Evolutionary conservation across 2,888 invertebrate species (phyloP).

Genomic region (Scrobipalpa atriplicella): DNA sequence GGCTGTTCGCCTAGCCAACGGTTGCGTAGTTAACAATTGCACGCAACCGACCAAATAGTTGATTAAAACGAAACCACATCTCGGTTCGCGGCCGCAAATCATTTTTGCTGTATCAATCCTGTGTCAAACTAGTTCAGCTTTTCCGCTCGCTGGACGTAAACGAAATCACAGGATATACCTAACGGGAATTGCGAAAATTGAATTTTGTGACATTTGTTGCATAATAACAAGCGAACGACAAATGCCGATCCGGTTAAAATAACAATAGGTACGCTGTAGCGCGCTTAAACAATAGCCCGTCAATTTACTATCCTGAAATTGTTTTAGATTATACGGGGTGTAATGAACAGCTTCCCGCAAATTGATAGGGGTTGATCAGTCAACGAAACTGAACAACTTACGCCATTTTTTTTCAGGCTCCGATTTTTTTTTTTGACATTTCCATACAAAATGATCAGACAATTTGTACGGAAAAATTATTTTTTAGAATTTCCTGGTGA

Average conservation of each 20-base stretch:
- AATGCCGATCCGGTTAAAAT: not conserved
- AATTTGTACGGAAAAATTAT: too few relatives aligned
- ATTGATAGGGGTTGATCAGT: too few relatives aligned
- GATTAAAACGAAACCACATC: constrained; percentile 23
- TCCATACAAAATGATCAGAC: too few relatives aligned
- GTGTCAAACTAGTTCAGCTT: constrained; percentile 21
- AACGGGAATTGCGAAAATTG: constrained; percentile 22
- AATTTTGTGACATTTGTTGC: constrained; percentile 6
- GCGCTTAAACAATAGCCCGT: too few relatives aligned
- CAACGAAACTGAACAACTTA: too few relatives aligned
- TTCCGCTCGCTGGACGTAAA: constrained; percentile 13
- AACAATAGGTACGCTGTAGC: not conserved
- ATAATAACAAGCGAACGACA: not conserved
- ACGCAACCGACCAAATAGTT: constrained; percentile 14
- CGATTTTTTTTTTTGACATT: too few relatives aligned
- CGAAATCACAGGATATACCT: constrained; percentile 12
- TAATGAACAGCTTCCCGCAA: too few relatives aligned
- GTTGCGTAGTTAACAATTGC: constrained; percentile 13
- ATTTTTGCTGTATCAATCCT: constrained; percentile 24
- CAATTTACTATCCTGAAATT: too few relatives aligned
- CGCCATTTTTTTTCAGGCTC: too few relatives aligned
- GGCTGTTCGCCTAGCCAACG: not conserved
- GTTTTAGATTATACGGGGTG: too few relatives aligned
- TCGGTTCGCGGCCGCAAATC: constrained; percentile 25
- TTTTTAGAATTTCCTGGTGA: too few relatives aligned